Percentiles rank a stretch among this genome's conserved stretches.
phyloP scores from a whole-genome alignment of 2,888 invertebrate genomes.

The Drosophila ochracea region DNA sequence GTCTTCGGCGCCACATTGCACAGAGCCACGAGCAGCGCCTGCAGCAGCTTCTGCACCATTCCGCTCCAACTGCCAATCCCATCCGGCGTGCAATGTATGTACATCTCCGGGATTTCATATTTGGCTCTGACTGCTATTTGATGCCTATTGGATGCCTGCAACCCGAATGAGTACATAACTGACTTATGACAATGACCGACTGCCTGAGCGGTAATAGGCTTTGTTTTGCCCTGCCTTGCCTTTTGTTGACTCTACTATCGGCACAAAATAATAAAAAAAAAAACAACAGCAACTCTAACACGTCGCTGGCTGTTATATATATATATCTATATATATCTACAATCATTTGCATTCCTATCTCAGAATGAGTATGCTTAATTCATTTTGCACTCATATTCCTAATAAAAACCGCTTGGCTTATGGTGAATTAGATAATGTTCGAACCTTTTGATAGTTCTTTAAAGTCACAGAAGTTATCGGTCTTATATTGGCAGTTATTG shows the following conservation, averaged over 20 bases:
- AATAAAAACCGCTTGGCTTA: too few relatives aligned
- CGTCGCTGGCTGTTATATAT: too few relatives aligned
- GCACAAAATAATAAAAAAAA: background rate
- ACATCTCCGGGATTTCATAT: slow-evolving; percentile 16
- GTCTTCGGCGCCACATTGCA: slow-evolving; percentile 86
- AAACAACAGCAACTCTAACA: too few relatives aligned
- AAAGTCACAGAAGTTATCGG: too few relatives aligned
- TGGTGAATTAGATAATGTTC: too few relatives aligned
- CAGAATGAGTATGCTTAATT: too few relatives aligned
- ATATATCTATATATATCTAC: too few relatives aligned
- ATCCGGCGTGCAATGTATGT: slow-evolving; percentile 66
- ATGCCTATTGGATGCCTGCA: slow-evolving; percentile 29
- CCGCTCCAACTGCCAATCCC: slow-evolving; percentile 78
- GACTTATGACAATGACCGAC: background rate
- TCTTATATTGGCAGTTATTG: too few relatives aligned
- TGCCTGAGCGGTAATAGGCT: slow-evolving; percentile 9
- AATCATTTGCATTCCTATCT: too few relatives aligned
- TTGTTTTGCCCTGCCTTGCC: background rate
- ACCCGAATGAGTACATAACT: background rate
- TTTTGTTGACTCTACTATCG: background rate
- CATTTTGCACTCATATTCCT: too few relatives aligned
- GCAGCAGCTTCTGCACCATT: slow-evolving; percentile 87
- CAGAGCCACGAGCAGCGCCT: slow-evolving; percentile 87
- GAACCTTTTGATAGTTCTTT: too few relatives aligned
- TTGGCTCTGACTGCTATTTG: slow-evolving; percentile 1